Conservation (phyloP, 2,797 vertebrate species). For the Myripristis murdjan region DNA sequence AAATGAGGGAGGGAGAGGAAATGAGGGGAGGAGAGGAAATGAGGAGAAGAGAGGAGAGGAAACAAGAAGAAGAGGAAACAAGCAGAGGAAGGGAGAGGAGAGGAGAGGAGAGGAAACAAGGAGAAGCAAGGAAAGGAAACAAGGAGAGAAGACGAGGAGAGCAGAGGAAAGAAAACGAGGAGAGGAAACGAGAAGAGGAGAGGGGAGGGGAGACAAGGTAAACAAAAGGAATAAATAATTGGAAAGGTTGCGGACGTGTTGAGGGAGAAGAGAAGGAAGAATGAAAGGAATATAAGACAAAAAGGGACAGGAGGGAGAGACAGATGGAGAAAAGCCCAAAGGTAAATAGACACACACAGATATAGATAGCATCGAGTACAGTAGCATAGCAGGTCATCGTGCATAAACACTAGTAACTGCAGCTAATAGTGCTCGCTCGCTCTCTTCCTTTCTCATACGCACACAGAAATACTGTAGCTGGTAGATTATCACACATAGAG, state of each 20-base stretch:
- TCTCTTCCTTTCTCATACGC: constrained; percentile 21
- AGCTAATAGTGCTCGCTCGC: constrained; percentile 18
- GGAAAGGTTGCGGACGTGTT: constrained; percentile 13
- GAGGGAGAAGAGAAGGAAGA: not conserved
- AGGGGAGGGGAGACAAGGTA: not conserved
- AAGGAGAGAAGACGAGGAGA: constrained; percentile 9
- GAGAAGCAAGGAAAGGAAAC: constrained; percentile 16
- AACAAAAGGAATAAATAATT: constrained; percentile 35
- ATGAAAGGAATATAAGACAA: not conserved
- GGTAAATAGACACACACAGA: constrained; percentile 77
- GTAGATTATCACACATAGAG: not conserved
- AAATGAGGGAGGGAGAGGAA: constrained; percentile 23
- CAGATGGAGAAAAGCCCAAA: constrained; percentile 77
- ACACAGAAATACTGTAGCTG: constrained; percentile 35
- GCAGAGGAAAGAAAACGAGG: not conserved
- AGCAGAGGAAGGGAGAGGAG: not conserved
- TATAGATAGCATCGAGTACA: constrained; percentile 55
- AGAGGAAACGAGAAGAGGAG: not conserved
- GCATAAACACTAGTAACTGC: constrained; percentile 47
- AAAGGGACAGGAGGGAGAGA: constrained; percentile 55
- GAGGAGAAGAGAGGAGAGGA: not conserved
- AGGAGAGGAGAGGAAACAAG: constrained; percentile 11
- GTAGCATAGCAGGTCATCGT: constrained; percentile 83
- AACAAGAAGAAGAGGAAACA: not conserved
- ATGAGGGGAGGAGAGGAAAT: too few species aligned